Conservation (phyloP, 2,797 vertebrate genomes). For the Nasua narica region DNA sequence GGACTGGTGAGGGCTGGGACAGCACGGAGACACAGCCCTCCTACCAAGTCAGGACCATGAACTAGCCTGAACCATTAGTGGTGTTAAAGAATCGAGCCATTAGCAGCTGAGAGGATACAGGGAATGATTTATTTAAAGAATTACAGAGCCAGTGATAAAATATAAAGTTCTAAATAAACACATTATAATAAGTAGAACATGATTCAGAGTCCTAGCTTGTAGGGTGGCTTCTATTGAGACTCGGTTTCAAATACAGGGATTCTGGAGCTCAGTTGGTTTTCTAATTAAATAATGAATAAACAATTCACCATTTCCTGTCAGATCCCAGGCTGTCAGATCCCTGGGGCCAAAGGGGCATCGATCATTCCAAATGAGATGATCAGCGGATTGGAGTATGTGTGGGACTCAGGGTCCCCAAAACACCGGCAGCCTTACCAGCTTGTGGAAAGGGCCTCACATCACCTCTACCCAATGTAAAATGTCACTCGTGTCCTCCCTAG, state of each 20-base stretch:
- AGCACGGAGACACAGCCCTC: not conserved
- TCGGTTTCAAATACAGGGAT: not conserved
- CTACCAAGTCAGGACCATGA: not conserved
- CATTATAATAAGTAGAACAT: not conserved
- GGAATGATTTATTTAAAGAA: not conserved
- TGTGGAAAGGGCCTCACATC: not conserved
- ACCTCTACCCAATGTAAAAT: not conserved
- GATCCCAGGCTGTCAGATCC: not conserved
- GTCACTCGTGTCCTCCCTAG: not conserved
- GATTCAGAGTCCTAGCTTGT: not conserved
- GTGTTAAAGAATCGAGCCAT: not conserved
- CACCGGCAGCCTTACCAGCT: not conserved
- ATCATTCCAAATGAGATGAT: not conserved
- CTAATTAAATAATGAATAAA: slow-evolving; percentile 24
- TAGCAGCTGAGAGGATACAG: not conserved
- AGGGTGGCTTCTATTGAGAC: not conserved
- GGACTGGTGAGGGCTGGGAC: not conserved
- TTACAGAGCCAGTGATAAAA: not conserved
- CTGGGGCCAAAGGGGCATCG: not conserved
- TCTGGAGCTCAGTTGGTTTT: slow-evolving; percentile 21
- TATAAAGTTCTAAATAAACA: not conserved
- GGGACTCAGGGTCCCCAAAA: not conserved
- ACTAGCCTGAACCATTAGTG: not conserved
- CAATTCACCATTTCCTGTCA: slow-evolving; percentile 11
- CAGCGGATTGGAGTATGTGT: not conserved